These are phyloP conservation scores for Epizoanthus illoricatus DNA, from an alignment of 92 coral and sea anemone species.

Conservation along the genomic window DNA sequence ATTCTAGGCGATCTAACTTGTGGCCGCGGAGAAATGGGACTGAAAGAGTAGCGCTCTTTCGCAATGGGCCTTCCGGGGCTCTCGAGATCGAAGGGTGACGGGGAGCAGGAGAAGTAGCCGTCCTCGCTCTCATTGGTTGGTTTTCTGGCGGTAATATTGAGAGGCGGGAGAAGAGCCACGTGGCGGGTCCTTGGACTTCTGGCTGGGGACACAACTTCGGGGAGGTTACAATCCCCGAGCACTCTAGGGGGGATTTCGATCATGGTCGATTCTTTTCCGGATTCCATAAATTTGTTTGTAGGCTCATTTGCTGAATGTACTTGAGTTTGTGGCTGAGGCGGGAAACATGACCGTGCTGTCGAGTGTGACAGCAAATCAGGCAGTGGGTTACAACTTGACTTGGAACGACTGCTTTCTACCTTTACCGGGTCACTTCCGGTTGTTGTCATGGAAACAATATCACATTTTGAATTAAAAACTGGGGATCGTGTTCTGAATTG, in stretches of 20 bases:
- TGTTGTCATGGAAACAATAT: slow-evolving; percentile 48
- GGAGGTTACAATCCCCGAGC: slow-evolving; percentile 19
- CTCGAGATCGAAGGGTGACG: slow-evolving; percentile 67
- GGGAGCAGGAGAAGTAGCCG: slow-evolving; percentile 71
- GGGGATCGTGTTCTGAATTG: slow-evolving; percentile 26
- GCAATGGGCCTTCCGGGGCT: slow-evolving; percentile 56
- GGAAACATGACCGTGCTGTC: neutral
- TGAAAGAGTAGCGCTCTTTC: slow-evolving; percentile 62
- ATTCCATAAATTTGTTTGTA: neutral
- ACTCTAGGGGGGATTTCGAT: neutral
- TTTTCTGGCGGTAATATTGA: slow-evolving; percentile 43
- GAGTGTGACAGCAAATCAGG: slow-evolving; percentile 73
- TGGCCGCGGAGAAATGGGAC: slow-evolving; percentile 69
- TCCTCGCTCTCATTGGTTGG: slow-evolving; percentile 65
- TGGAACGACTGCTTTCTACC: slow-evolving; percentile 24
- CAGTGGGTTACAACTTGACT: slow-evolving; percentile 37
- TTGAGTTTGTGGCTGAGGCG: slow-evolving; percentile 7
- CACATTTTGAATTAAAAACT: slow-evolving; percentile 34
- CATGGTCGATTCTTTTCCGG: slow-evolving; percentile 14
- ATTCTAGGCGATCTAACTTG: slow-evolving; percentile 8
- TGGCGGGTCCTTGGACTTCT: slow-evolving; percentile 58
- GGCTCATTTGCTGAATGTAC: neutral
- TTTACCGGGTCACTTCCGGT: slow-evolving; percentile 20
- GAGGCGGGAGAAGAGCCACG: slow-evolving; percentile 70
- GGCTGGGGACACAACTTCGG: slow-evolving; percentile 46